Evolutionary conservation across 2,888 invertebrate species (phyloP).

Genomic region (Andrena hattorfiana): DNA sequence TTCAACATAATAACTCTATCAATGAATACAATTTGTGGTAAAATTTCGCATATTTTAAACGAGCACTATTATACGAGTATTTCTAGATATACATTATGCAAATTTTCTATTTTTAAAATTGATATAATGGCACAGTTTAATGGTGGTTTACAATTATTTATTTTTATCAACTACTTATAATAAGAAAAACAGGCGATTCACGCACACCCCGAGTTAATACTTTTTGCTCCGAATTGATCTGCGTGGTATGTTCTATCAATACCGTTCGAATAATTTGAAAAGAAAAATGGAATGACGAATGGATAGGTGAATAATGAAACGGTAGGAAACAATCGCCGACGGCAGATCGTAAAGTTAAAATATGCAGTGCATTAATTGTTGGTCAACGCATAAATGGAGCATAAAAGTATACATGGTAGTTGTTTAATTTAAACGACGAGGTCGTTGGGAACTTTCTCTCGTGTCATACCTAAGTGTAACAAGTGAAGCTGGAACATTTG

Average conservation of each 20-base stretch:
- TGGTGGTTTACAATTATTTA: too few relatives aligned
- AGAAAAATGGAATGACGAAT: not conserved
- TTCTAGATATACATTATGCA: too few relatives aligned
- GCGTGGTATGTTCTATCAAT: not conserved
- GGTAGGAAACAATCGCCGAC: not conserved
- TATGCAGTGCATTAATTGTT: not conserved
- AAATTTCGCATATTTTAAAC: not conserved
- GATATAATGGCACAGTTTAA: too few relatives aligned
- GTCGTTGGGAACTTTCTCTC: too few relatives aligned
- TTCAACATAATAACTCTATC: not conserved
- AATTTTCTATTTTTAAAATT: too few relatives aligned
- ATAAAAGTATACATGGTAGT: too few relatives aligned
- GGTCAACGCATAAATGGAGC: not conserved
- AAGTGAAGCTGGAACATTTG: too few relatives aligned
- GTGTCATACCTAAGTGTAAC: too few relatives aligned
- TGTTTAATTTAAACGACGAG: too few relatives aligned
- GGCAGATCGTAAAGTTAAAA: not conserved
- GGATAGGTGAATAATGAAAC: not conserved
- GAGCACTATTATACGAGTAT: not conserved
- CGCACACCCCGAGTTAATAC: not conserved
- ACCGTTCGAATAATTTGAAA: not conserved
- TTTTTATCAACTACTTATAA: not conserved
- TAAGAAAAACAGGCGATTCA: not conserved
- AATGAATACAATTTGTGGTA: not conserved
- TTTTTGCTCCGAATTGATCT: not conserved